A percentile compares a stretch with the other conserved stretches of the same genome.
phyloP scores from a whole-genome alignment of 2,797 vertebrate genomes.

The Lutjanus campechanus region DNA sequence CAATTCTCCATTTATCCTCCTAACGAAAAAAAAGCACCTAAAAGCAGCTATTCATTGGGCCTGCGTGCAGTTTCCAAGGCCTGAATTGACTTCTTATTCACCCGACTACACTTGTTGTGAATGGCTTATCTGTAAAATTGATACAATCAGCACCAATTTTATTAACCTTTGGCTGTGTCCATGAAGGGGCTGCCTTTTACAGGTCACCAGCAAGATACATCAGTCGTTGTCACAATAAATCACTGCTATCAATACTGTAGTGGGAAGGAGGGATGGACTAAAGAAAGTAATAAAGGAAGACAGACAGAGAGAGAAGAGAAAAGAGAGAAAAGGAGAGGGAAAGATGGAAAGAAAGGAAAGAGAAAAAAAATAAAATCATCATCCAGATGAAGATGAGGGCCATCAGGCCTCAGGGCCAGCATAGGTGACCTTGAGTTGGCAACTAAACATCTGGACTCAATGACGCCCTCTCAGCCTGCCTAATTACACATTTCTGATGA shows the following conservation, averaged over 20 bases:
- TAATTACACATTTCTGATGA: slow-evolving; percentile 56
- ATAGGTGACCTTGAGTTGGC: slow-evolving; percentile 48
- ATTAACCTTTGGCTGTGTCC: slow-evolving; percentile 95
- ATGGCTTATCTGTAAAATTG: slow-evolving; percentile 98
- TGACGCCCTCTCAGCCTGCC: slow-evolving; percentile 49
- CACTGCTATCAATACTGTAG: slow-evolving; percentile 62
- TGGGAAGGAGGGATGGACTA: not conserved
- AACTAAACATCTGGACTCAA: slow-evolving; percentile 72
- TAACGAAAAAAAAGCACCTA: slow-evolving; percentile 88
- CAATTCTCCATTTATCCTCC: slow-evolving; percentile 96
- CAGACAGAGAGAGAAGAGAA: slow-evolving; percentile 9
- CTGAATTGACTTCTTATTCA: slow-evolving; percentile 99
- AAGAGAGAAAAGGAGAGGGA: not conserved
- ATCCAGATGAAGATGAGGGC: slow-evolving; percentile 40
- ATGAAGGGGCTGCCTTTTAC: slow-evolving; percentile 77
- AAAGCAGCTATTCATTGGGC: slow-evolving; percentile 96
- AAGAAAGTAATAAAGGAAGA: slow-evolving; percentile 14
- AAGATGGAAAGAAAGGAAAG: not conserved
- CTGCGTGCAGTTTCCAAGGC: slow-evolving; percentile 92
- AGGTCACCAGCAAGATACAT: slow-evolving; percentile 70
- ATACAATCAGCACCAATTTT: slow-evolving; percentile 96
- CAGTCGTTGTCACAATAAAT: slow-evolving; percentile 69
- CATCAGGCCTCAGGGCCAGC: slow-evolving; percentile 16
- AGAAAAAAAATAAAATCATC: slow-evolving; percentile 26
- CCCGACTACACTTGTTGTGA: slow-evolving; percentile 95